Percentiles rank a stretch among this genome's conserved stretches.
Conservation (phyloP, 2,888 invertebrate species). For the Branchipolynoe longqiensis region DNA sequence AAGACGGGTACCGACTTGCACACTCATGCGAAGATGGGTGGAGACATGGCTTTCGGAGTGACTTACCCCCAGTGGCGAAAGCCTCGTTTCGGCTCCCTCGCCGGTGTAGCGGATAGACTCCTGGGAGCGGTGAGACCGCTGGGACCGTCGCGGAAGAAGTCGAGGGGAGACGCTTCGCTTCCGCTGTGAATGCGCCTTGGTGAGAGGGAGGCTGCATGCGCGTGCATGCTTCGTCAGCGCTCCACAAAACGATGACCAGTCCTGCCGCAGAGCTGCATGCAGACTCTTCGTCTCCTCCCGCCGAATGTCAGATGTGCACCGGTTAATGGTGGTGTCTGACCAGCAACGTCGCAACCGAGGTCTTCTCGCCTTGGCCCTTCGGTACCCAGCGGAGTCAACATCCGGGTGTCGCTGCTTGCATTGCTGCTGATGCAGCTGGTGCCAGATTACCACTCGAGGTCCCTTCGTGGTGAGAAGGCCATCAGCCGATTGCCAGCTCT, state of each 20-base stretch:
- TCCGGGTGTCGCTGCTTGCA: not conserved
- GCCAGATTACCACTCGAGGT: not conserved
- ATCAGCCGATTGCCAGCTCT: constrained; percentile 8
- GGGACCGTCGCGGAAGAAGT: not conserved
- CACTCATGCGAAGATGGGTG: too few relatives aligned
- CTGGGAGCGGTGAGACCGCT: constrained; percentile 15
- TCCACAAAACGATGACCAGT: constrained; percentile 9
- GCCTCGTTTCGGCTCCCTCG: not conserved
- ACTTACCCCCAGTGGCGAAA: constrained; percentile 1
- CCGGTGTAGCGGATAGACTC: constrained; percentile 2
- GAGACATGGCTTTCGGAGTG: too few relatives aligned
- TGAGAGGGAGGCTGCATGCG: constrained; percentile 16
- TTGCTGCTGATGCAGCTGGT: not conserved
- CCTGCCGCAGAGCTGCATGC: constrained; percentile 8
- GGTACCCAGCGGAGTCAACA: not conserved
- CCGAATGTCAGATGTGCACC: constrained; percentile 17
- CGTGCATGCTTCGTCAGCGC: not conserved
- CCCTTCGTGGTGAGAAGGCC: not conserved
- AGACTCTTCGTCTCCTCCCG: constrained; percentile 17
- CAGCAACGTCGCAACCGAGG: constrained; percentile 18
- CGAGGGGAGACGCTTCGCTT: constrained; percentile 19
- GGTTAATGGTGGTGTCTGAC: constrained; percentile 34
- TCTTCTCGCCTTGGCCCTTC: not conserved
- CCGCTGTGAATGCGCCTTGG: not conserved
- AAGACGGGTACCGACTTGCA: too few relatives aligned